These are phyloP conservation scores for Brevipalpus yothersi DNA, from an alignment of 1,140 invertebrate genomes.

Conservation along the genomic window DNA sequence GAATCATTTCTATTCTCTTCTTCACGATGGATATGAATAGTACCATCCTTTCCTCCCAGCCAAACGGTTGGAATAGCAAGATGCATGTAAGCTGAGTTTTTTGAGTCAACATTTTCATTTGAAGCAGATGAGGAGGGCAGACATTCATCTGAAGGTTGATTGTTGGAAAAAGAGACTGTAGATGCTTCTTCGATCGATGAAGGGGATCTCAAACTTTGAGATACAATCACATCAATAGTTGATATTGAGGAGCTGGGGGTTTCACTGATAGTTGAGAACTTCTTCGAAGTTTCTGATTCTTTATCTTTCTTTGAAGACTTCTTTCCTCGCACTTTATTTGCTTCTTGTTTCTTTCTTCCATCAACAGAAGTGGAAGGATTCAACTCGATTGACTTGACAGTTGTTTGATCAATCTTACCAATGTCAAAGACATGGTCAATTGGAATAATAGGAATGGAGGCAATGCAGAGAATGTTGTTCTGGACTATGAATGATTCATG, in stretches of 20 bases:
- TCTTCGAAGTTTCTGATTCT: not conserved
- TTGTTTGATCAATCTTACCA: not conserved
- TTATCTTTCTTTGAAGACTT: not conserved
- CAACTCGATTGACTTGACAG: not conserved
- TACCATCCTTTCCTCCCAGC: slow-evolving; percentile 67
- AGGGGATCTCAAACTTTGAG: no score
- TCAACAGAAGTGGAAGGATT: slow-evolving; percentile 9
- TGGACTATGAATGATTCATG: slow-evolving; percentile 78
- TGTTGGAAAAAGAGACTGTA: not conserved
- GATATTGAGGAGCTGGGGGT: not conserved
- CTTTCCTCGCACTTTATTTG: not conserved
- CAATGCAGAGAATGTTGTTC: slow-evolving; percentile 75
- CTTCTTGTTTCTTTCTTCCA: not conserved
- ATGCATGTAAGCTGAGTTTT: no score
- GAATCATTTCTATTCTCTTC: slow-evolving; percentile 75
- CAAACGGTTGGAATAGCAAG: slow-evolving; percentile 91
- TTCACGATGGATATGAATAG: slow-evolving; percentile 50
- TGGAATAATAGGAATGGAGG: slow-evolving; percentile 51
- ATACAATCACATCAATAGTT: no score
- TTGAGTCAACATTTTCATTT: not conserved
- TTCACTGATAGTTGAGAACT: not conserved
- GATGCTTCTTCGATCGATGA: no score
- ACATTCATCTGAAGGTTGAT: slow-evolving; percentile 5
- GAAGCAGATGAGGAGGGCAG: not conserved
- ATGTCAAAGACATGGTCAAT: slow-evolving; percentile 9